Evolutionary conservation across 2,797 vertebrate genomes (phyloP), one percentile per base, ranked within the genome.

Genomic region (Ceryle rudis): DNA sequence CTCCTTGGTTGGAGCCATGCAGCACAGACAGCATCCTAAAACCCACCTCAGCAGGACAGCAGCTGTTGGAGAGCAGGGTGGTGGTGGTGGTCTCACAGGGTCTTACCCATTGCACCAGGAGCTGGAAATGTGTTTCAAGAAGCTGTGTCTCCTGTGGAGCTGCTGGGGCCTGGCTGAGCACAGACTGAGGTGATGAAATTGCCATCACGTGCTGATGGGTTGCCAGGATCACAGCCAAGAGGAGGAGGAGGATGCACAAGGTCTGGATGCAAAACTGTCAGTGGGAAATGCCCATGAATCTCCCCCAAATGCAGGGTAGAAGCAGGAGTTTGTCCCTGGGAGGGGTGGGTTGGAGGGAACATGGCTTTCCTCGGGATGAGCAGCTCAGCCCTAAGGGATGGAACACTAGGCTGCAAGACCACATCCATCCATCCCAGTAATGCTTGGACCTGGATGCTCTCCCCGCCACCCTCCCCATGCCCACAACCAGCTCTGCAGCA

Each of bases 151-250:
- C 58, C 42, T 5, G 10, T 39, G 26, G 33, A 70, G 81, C 62
- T 65, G 39, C 64, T 16, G 5, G 57, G 35, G 16, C 54, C 42
- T 31, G 55, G 35, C 41, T 1, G 19, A 67, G 41, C 2, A 0
- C 13, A 13, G 60, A 31, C 5, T 0, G 4, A 73, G 61, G 41
- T 49, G 23, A 47, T 67, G n/a, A 49, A 61, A 47, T 22, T 0
- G 0, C 41, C 54, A 5, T 37, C 8, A 3, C 3, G 1, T 42
- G 28, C 15, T 18, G 18, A 19, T 20, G 18, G 33, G 22, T 29
- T 49, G n/a, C 23, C 14, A 28, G 41, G 19, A 29, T 33, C 70
- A 10, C 57, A 65, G 33, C 62, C 57, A 28, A 47, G 41, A 37
- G 69, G 20, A 81, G 23, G 41, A 42, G 23, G 33, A 1, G 2